Evolutionary conservation across 2,113 vertebrate species (phyloP).

Genomic region (Brachionichthys hirsutus): DNA sequence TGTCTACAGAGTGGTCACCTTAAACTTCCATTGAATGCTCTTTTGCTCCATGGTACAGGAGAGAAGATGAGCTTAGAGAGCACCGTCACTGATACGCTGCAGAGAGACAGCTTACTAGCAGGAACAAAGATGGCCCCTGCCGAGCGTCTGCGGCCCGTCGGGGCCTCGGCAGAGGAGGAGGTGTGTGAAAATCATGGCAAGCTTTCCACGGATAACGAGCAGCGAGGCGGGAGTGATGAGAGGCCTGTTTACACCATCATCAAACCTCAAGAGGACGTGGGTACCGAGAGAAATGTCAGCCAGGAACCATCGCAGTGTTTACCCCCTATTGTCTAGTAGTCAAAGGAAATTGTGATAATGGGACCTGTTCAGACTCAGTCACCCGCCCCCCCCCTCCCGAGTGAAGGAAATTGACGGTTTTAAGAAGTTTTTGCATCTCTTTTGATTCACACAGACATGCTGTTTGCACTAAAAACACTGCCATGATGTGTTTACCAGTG

Average conservation of each 20-base stretch:
- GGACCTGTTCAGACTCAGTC: slow-evolving; percentile 20
- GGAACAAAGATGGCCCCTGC: slow-evolving; percentile 49
- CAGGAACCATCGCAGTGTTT: slow-evolving; percentile 53
- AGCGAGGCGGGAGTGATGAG: slow-evolving; percentile 51
- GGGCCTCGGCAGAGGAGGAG: slow-evolving; percentile 74
- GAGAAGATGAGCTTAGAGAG: slow-evolving; percentile 54
- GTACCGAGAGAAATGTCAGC: slow-evolving; percentile 49
- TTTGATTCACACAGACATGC: background rate
- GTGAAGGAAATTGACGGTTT: background rate
- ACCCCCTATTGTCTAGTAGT: slow-evolving; percentile 59
- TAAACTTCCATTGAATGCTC: slow-evolving; percentile 1
- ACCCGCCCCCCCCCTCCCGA: background rate
- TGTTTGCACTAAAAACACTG: slow-evolving; percentile 8
- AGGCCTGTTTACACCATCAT: slow-evolving; percentile 76
- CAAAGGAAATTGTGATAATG: background rate
- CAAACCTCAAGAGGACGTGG: slow-evolving; percentile 62
- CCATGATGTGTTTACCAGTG: slow-evolving; percentile 2
- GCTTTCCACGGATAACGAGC: slow-evolving; percentile 44
- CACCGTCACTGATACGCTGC: slow-evolving; percentile 52
- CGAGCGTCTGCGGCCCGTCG: slow-evolving; percentile 74
- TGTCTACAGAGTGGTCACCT: background rate
- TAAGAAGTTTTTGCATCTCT: background rate
- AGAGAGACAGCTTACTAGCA: slow-evolving; percentile 55
- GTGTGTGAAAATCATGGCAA: slow-evolving; percentile 50
- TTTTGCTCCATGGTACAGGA: slow-evolving; percentile 32